These are phyloP conservation scores for Sphinx pinastri DNA, from an alignment of 2,888 invertebrate genomes.

Conservation along the genomic window DNA sequence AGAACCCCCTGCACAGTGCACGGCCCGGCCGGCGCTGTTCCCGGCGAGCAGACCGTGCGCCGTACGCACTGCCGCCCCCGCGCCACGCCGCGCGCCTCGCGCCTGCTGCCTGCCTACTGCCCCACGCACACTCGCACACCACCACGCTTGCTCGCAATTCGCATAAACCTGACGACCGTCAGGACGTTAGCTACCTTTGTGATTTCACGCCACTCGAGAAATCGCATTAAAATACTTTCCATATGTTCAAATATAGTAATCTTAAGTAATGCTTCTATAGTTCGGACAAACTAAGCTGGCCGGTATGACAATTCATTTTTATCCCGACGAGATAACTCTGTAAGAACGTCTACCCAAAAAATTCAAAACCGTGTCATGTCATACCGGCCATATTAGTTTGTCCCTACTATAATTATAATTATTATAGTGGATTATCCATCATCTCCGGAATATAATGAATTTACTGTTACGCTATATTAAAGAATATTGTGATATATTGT, in stretches of 20 bases:
- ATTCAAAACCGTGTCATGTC: too few relatives aligned
- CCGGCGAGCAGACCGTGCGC: slow-evolving; percentile 30
- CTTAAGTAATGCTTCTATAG: not conserved
- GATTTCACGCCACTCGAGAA: not conserved
- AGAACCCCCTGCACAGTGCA: slow-evolving; percentile 36
- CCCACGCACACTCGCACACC: slow-evolving; percentile 8
- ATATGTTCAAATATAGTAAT: not conserved
- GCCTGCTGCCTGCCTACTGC: not conserved
- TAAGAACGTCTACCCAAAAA: too few relatives aligned
- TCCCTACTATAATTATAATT: too few relatives aligned
- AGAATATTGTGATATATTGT: too few relatives aligned
- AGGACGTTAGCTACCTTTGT: not conserved
- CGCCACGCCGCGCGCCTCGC: not conserved
- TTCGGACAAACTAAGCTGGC: too few relatives aligned
- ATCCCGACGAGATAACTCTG: too few relatives aligned
- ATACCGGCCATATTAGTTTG: too few relatives aligned
- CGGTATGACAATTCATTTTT: too few relatives aligned
- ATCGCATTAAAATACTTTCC: not conserved
- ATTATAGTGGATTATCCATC: not conserved
- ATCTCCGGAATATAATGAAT: too few relatives aligned
- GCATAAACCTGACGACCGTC: slow-evolving; percentile 7
- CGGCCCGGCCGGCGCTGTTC: slow-evolving; percentile 13
- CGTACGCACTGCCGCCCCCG: slow-evolving; percentile 9
- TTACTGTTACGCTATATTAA: too few relatives aligned
- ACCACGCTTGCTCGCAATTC: not conserved